Evolutionary conservation across 2,888 invertebrate species (phyloP), one percentile per base, ranked within the genome.

Genomic region (Cabera pusaria): DNA sequence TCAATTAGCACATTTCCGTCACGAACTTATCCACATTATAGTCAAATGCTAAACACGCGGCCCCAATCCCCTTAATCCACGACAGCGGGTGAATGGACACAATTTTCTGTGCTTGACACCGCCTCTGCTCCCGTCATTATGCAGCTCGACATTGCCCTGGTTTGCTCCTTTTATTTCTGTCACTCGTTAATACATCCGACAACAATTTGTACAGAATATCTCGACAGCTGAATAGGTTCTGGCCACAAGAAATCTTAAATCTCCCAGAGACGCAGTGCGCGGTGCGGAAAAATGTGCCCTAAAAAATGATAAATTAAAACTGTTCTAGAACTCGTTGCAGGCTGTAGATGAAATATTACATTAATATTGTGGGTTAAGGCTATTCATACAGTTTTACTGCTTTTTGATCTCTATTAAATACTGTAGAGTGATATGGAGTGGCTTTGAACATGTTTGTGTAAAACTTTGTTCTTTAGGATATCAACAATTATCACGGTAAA

Each of bases 51-150:
- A 71, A 72, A 81, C 80, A 82, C 73, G 79, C 81, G 83, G 73
- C 80, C 83, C 56, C 76, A 65, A 85, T 83, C 68, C 75, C 68
- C 71, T 72, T 84, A 87, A 86, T 84, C 85, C 85, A 64, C 67
- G 63, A 64, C 58, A 61, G 69, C 74, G 59, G 77, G 72, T 86
- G 83, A 88, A 87, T 86, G 82, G 78, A 85, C 81, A 86, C 83
- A 83, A 87, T 86, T 86, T 85, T 80, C 85, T 85, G 82, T 73
- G 79, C 85, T 85, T 87, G 85, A 88, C 83, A 82, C 78, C 69
- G 73, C 66, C 76, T 81, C 83, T 72, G 56, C 64, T 63, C 60
- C 59, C 68, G 71, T 76, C 80, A 83, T 81, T 83, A 84, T 79
- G 67, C 35, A 60, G 62, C 66, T 68, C 71, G 65, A 75, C 72